A percentile compares a stretch with the other conserved stretches of the same genome.
phyloP scores from a whole-genome alignment of 1,140 invertebrate species.

The Aporrectodea caliginosa region DNA sequence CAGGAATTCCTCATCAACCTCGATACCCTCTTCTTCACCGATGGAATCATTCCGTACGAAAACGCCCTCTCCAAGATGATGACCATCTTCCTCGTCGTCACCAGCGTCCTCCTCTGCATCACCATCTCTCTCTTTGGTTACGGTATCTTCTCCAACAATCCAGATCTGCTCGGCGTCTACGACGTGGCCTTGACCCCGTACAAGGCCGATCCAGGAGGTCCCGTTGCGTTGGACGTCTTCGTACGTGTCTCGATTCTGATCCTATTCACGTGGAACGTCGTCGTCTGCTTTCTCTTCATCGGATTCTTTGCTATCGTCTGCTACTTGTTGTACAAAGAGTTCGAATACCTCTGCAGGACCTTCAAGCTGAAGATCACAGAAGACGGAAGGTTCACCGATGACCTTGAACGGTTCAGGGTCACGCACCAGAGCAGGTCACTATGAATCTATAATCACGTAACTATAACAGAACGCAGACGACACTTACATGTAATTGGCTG shows the following conservation, averaged over 20 bases:
- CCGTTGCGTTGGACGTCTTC: background rate
- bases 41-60: slow-evolving; percentile 20
- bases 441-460: background rate
- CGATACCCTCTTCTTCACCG: slow-evolving; percentile 14
- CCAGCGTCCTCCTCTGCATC: background rate
- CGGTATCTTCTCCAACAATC: background rate
- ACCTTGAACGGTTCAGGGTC: slow-evolving; percentile 13
- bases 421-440: slow-evolving; percentile 9
- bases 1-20: slow-evolving; percentile 15
- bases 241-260: background rate
- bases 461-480: too few species aligned
- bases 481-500: too few species aligned
- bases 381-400: slow-evolving; percentile 20
- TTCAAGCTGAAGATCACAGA: slow-evolving; percentile 20
- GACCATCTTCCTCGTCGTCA: background rate
- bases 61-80: background rate
- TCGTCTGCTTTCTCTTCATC: background rate
- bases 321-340: slow-evolving; percentile 24
- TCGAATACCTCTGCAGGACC: slow-evolving; percentile 18
- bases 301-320: slow-evolving; percentile 11
- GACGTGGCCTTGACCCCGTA: background rate
- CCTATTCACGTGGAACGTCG: background rate
- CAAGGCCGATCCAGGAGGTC: background rate
- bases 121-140: background rate
- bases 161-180: background rate